These are phyloP conservation scores for Passer montanus DNA, from an alignment of 2,113 vertebrate species.

Conservation along the genomic window DNA sequence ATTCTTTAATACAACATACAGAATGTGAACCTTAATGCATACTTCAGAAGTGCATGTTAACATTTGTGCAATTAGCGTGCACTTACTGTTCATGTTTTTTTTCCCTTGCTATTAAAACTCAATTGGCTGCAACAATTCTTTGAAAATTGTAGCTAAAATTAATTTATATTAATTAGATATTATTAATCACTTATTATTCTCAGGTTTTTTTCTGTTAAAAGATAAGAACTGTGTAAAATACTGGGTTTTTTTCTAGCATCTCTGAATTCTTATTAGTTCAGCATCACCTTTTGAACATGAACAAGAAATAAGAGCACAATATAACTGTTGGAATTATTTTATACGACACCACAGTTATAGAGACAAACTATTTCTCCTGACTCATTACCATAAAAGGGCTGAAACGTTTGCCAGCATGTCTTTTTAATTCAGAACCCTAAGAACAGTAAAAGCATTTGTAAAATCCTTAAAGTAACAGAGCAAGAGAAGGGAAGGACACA, in stretches of 20 bases:
- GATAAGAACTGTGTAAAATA: neutral
- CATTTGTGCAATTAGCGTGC: neutral
- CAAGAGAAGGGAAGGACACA: neutral
- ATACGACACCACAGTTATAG: neutral
- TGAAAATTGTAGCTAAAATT: neutral
- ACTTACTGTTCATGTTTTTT: neutral
- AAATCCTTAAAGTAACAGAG: neutral
- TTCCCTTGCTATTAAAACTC: neutral
- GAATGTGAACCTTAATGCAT: neutral
- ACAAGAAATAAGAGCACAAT: neutral
- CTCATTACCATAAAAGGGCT: neutral
- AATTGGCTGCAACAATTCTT: neutral
- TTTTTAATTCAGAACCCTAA: neutral
- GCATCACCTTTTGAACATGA: neutral
- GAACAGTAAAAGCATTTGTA: neutral
- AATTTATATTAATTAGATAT: neutral
- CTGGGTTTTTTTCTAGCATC: neutral
- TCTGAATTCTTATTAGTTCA: neutral
- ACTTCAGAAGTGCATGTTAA: neutral
- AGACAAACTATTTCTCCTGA: neutral
- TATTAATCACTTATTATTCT: neutral
- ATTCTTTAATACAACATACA: neutral
- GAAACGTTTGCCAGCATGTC: neutral
- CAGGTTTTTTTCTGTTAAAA: neutral
- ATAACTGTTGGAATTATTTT: neutral